A percentile compares a stretch with the other conserved stretches of the same genome.
Conservation (phyloP, 1,140 invertebrate genomes). For the Drosophila busckii region DNA sequence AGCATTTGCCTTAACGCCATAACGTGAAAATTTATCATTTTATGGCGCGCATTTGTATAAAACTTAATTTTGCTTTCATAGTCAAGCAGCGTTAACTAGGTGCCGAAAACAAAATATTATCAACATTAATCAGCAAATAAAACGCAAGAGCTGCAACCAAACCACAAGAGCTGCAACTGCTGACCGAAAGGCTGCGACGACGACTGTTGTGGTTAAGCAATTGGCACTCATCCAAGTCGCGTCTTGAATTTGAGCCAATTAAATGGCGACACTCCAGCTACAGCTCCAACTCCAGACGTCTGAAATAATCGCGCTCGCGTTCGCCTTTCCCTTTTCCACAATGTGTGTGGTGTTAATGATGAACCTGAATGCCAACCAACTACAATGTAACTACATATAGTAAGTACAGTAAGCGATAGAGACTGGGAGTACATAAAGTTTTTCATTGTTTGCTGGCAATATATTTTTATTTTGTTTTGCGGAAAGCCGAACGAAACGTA, state of each 20-base stretch:
- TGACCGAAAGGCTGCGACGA: no score
- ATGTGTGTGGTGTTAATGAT: constrained; percentile 48
- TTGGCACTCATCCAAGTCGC: constrained; percentile 18
- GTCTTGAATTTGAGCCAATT: constrained; percentile 30
- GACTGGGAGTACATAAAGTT: background rate
- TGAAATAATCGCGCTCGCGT: constrained; percentile 13
- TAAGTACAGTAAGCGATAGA: background rate
- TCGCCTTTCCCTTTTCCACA: constrained; percentile 54
- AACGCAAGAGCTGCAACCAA: no score
- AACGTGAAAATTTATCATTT: constrained; percentile 28
- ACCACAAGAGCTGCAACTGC: no score
- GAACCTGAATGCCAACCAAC: constrained; percentile 41
- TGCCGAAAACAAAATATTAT: constrained; percentile 39
- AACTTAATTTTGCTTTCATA: constrained; percentile 44
- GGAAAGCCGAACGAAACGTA: constrained; percentile 28
- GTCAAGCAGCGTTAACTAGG: constrained; percentile 44
- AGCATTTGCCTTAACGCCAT: background rate
- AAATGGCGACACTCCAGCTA: constrained; percentile 32
- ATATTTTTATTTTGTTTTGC: constrained; percentile 12
- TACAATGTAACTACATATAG: constrained; percentile 38
- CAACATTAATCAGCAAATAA: constrained; percentile 57
- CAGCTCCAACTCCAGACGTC: constrained; percentile 12
- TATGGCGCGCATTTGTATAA: constrained; percentile 51
- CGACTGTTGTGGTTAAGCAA: background rate
- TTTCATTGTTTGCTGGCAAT: no score